Conservation (phyloP, 2,797 vertebrate genomes). For the Myotis pilosus region DNA sequence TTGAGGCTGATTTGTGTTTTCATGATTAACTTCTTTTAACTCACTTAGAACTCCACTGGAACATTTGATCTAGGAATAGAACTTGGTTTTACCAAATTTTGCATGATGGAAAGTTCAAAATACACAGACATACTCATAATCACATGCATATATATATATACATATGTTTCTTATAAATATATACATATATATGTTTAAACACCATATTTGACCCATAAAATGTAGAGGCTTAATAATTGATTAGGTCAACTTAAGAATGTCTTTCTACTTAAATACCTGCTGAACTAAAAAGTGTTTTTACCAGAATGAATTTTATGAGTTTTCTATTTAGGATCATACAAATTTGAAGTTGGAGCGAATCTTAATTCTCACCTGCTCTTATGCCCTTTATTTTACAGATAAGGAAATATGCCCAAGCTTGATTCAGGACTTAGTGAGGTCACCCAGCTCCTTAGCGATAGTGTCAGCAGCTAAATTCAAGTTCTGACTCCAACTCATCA, state of each 20-base stretch:
- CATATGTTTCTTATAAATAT: background rate
- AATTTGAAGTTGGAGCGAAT: background rate
- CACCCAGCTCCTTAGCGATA: background rate
- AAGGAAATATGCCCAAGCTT: background rate
- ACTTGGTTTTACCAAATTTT: conserved; percentile 22
- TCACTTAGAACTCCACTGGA: conserved; percentile 38
- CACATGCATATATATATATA: rapidly evolving
- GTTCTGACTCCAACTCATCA: background rate
- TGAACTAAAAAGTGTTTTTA: conserved; percentile 23
- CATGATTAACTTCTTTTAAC: conserved; percentile 52
- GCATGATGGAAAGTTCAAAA: background rate
- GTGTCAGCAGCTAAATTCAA: background rate
- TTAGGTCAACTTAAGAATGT: background rate
- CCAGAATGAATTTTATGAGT: background rate
- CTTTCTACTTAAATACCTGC: background rate
- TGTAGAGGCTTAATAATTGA: background rate
- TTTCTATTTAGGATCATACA: background rate
- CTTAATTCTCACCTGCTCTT: background rate
- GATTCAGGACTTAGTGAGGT: background rate
- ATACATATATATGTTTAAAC: background rate
- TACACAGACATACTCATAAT: background rate
- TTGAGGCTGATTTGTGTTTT: conserved; percentile 68
- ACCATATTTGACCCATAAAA: background rate
- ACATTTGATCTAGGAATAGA: conserved; percentile 49
- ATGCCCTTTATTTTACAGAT: background rate